Base-by-base conservation (phyloP, 2,888 invertebrate species). In the Ochropleura plecta region DNA sequence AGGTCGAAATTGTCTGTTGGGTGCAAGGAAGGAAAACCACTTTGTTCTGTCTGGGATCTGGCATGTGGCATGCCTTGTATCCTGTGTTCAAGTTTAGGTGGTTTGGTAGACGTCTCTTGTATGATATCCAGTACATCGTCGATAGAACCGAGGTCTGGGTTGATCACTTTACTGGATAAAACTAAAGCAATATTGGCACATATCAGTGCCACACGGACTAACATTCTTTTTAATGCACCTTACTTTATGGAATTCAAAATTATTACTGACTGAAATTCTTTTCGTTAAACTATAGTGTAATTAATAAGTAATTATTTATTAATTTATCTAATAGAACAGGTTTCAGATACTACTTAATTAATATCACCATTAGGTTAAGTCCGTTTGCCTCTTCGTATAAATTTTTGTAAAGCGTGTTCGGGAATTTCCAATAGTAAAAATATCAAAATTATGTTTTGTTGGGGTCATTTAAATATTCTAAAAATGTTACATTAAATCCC, bases 81-180 rank as follows among this genome's bases (percentile, higher is more conserved):
- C 20, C n/a, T 60, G 44, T 44, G 20, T 57, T 63, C 30, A 57
- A 73, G 48, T 57, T 63, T 20, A 53, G 74, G 66, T 48, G 59
- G 14, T 30, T 59, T 18, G 9, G 51, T 66, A 53, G 74, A 60
- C 16, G 55, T 74, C n/a, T 51, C 65, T 2, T 78, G 60, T 55
- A 85, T 71, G 30, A 85, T 59, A 30, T 83, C 76, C 16, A 83
- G 73, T 40, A 86, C 74, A 69, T 85, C 83, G n/a, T 85, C 81
- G n/a, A 85, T 55, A 42, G 78, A 76, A 65, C 81, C 81, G 42
- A 84, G 68, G 1, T 81, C 71, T 55, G 73, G 67, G 53, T 76
- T 55, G 12, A 72, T 68, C 1, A 69, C 44, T 78, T 74, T 79
- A 42, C 60, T 55, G 20, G 51, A 49, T 14, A 75, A 42, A 64